Base-by-base conservation (phyloP, 2,113 vertebrate genomes). In the Lepidothrix coronata region DNA sequence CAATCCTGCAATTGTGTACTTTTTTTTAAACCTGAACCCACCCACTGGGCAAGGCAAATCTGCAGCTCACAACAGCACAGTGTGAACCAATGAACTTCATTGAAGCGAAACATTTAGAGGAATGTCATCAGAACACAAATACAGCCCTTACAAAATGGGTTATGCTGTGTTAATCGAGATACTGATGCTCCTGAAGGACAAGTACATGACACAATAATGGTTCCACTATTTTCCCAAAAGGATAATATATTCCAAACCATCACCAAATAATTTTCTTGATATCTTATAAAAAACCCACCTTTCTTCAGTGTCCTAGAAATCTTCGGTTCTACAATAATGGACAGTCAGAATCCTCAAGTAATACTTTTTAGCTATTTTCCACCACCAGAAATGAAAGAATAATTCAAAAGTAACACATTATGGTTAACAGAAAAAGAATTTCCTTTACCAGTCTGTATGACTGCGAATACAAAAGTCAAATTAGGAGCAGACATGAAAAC, bases 141-240 rank as follows among this genome's bases (percentile, higher is more conserved):
- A 49, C 2, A 67, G 7, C 33, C 43, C 57, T 85, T 71, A 67
- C 8, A 75, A 81, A 78, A 66, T 30, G 13, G 21, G 14, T 62
- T 89, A 73, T n/a, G 18, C 31, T 58, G 7, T 30, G 51, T 65
- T 76, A 52, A 70, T 43, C 18, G 59, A 74, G 25, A 39, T 14
- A 48, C 1, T 30, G 33, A 74, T 59, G 30, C 24, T 86, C 20
- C 21, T 51, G 8, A 88, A 77, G 30, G 71, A 31, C 20, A 81
- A 52, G 10, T 25, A 57, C 12, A 44, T 0, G 0, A 57, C 13
- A 46, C 7, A 14, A 28, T 11, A 31, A 48, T 13, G 12, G 39
- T 67, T 74, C 41, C 35, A 35, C 7, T 25, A 4, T 58, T 66
- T 84, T 73, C 44, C 20, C 27, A 58, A n/a, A 78, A 78, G 48